Conservation (phyloP, 2,113 vertebrate species). For the Amblyornis subalaris region DNA sequence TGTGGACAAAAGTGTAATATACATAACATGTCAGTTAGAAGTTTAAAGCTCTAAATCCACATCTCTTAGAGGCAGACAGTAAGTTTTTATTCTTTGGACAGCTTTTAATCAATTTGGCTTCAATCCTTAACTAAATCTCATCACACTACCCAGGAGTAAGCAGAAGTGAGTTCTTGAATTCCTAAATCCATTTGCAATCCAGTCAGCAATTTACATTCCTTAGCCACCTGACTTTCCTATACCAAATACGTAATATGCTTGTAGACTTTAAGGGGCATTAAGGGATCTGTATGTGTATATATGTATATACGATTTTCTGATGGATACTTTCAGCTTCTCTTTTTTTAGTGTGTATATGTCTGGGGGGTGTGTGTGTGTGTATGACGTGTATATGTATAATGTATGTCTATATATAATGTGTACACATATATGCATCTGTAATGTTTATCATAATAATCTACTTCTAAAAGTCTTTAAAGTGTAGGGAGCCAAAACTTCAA, state of each 20-base stretch:
- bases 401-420: background rate
- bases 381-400: background rate
- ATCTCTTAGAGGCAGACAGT: background rate
- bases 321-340: background rate
- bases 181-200: background rate
- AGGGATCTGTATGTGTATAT: rapidly evolving
- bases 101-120: background rate
- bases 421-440: background rate
- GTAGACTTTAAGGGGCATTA: background rate
- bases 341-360: background rate
- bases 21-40: background rate
- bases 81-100: background rate
- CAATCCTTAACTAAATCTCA: background rate
- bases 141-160: background rate
- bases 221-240: background rate
- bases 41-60: background rate
- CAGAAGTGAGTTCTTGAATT: background rate
- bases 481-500: background rate
- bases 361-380: background rate
- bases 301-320: background rate
- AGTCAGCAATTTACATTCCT: background rate
- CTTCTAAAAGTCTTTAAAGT: background rate
- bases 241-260: background rate
- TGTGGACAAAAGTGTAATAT: background rate
- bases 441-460: background rate